Conservation (phyloP, 2,797 vertebrate genomes). For the Epinephelus awoara region DNA sequence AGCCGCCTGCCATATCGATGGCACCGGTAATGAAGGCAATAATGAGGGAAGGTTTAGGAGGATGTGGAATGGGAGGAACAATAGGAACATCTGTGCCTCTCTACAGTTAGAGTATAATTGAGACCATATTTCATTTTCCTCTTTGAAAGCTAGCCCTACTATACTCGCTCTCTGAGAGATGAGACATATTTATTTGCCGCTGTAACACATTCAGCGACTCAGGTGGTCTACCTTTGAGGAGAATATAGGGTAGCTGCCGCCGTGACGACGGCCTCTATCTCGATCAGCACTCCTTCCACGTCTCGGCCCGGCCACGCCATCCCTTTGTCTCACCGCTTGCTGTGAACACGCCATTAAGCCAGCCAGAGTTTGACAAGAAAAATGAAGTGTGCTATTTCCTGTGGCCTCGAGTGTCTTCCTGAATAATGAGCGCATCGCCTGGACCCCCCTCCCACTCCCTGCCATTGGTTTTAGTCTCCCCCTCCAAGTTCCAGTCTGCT, state of each 20-base stretch:
- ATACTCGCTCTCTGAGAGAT: conserved; percentile 35
- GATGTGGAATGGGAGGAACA: conserved; percentile 68
- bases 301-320: conserved; percentile 53
- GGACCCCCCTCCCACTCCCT: conserved; percentile 43
- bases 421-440: conserved; percentile 84
- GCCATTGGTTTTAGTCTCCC: conserved; percentile 68
- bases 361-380: conserved; percentile 86
- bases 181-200: conserved; percentile 59
- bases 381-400: conserved; percentile 85
- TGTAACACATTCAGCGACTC: conserved; percentile 39
- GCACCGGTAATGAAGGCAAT: conserved; percentile 77
- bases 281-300: conserved; percentile 57
- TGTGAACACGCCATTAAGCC: conserved; percentile 82
- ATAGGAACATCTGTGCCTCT: conserved; percentile 77
- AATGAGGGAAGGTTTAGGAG: conserved; percentile 73
- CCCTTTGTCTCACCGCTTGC: conserved; percentile 77
- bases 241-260: conserved; percentile 26
- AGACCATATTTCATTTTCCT: conserved; percentile 72
- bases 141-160: conserved; percentile 44
- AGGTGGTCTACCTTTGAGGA: conserved; percentile 52
- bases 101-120: conserved; percentile 63
- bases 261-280: conserved; percentile 26
- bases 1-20: conserved; percentile 69
- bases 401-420: conserved; percentile 86
- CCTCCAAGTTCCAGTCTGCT: conserved; percentile 75